These are phyloP conservation scores for Lordiphosa fenestrarum DNA, from an alignment of 2,888 invertebrate genomes.

Conservation along the genomic window DNA sequence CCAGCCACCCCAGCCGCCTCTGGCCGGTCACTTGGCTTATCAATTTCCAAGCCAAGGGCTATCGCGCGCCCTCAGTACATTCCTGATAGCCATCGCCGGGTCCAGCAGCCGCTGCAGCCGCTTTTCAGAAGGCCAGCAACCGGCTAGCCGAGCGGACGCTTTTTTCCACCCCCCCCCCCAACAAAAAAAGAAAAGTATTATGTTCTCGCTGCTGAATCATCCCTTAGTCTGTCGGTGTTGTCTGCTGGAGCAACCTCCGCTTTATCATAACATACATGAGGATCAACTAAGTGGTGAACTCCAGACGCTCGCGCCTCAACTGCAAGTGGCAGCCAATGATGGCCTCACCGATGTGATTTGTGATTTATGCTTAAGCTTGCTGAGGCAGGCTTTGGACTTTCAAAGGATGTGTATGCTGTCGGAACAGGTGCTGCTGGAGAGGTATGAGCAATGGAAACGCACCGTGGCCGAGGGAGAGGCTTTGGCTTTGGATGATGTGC, in stretches of 20 bases:
- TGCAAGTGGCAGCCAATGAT: constrained; percentile 54
- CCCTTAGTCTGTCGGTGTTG: constrained; percentile 71
- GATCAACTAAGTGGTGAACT: constrained; percentile 52
- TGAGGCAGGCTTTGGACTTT: constrained; percentile 64
- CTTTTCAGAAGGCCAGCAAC: constrained; percentile 53
- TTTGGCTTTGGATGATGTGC: constrained; percentile 56
- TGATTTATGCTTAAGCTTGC: constrained; percentile 55
- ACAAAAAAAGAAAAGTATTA: constrained; percentile 40
- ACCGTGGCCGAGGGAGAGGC: constrained; percentile 51
- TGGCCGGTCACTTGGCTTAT: constrained; percentile 10
- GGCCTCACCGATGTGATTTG: constrained; percentile 70
- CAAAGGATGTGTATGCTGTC: constrained; percentile 56
- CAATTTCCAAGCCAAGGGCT: constrained; percentile 63
- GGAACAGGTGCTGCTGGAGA: constrained; percentile 59
- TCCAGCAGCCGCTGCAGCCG: constrained; percentile 17
- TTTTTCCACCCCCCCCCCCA: neutral
- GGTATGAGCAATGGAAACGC: constrained; percentile 51
- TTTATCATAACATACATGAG: constrained; percentile 54
- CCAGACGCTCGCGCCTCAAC: constrained; percentile 43
- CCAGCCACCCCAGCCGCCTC: neutral
- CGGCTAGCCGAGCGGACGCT: constrained; percentile 47
- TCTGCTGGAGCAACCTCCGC: constrained; percentile 60
- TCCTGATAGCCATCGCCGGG: constrained; percentile 25
- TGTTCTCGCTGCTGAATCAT: constrained; percentile 57
- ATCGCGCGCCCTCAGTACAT: constrained; percentile 50